Base-by-base conservation (phyloP, 1,140 invertebrate genomes). In the Helicoverpa zea region DNA sequence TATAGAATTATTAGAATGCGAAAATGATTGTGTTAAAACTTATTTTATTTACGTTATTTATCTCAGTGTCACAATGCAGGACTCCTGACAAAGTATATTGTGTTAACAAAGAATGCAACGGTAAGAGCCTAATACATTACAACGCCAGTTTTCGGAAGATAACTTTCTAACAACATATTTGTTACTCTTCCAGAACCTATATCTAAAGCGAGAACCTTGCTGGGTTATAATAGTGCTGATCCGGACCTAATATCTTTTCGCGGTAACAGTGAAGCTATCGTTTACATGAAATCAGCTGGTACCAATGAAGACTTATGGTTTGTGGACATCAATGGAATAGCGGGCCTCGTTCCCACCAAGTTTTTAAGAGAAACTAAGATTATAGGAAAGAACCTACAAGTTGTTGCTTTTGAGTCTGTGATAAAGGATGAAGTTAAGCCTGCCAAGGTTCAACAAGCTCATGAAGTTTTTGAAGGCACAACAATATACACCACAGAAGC, bases 221-320 rank as follows among this genome's bases (percentile, higher is more conserved):
- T 97, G 61, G 90, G 66, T 23, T 98, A 97, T 90, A 83, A 75
- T 51, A 95, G 96, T 79, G 95, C 92, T 18, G 96, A 96, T 75
- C 88, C 93, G 23, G 95, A 96, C 23, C 94, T 97, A 74, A 91
- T 98, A 47, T 96, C 97, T 35, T 98, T 97, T 91, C 92, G 93
- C 47, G 87, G 87, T 13, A 97, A 97, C 89, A 86, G 92, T n/a
- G 94, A 96, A 3, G 96, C 97, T 1, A 95, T 90, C 74, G 95
- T 98, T 80, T 96, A 95, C 80, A 98, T 97, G 90, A 98, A 98
- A 94, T 96, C 96, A 81, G 97, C 97, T 88, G 97, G 97, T 29
- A 95, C 85, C 3, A 96, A 97, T 83, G 88, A 85, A 9, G 96
- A 97, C 82, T 91, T 98, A 76, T 98, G 97, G 97, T 97, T 96